Conservation (phyloP, 2,888 invertebrate species). For the Eumerus sabulonum region DNA sequence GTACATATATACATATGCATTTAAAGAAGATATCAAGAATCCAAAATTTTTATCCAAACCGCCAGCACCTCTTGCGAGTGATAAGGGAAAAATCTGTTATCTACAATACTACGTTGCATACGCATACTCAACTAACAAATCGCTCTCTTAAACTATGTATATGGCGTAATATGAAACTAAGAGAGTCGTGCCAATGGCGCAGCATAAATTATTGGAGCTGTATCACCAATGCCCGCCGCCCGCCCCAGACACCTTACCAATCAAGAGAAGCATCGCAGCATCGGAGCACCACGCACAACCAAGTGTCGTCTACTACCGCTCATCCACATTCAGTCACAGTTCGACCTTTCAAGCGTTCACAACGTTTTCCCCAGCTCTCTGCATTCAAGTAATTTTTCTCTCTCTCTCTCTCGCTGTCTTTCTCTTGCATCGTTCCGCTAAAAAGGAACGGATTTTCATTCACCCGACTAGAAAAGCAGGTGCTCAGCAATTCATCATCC, state of each 20-base stretch:
- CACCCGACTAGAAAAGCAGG: conserved; percentile 38
- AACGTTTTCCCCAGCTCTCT: conserved; percentile 5
- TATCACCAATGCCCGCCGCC: conserved; percentile 9
- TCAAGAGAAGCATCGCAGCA: conserved; percentile 12
- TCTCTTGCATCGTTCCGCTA: too few species aligned
- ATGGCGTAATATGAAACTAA: not conserved
- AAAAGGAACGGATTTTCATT: conserved; percentile 54
- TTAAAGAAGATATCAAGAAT: too few species aligned
- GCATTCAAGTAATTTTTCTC: conserved; percentile 3
- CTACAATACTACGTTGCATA: conserved; percentile 1
- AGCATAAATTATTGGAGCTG: not conserved
- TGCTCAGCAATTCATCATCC: conserved; percentile 41
- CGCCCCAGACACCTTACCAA: conserved; percentile 1
- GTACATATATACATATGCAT: too few species aligned
- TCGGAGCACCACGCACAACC: not conserved
- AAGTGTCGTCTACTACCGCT: conserved; percentile 1
- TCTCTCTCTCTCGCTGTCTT: conserved; percentile 27
- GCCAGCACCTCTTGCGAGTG: not conserved
- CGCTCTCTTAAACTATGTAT: conserved; percentile 21
- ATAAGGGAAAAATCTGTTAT: conserved; percentile 36
- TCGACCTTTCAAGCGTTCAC: conserved; percentile 47
- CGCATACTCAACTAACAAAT: conserved; percentile 31
- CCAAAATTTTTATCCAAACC: too few species aligned
- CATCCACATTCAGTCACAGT: conserved; percentile 50
- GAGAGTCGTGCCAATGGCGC: conserved; percentile 19